Evolutionary conservation across 2,888 invertebrate species (phyloP).

Genomic region (Mythimna impura): DNA sequence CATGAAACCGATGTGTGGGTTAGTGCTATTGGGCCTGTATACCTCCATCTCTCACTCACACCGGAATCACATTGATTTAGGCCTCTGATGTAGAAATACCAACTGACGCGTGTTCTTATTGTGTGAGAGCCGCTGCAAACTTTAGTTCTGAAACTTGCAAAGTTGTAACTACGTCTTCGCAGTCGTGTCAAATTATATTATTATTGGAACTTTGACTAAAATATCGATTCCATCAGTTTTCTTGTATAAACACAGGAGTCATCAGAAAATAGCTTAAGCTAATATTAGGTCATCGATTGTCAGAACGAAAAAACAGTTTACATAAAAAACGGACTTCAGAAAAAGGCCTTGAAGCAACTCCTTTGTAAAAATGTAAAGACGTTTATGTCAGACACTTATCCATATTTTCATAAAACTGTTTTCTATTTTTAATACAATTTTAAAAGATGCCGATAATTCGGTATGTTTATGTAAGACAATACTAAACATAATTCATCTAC

Average conservation of each 20-base stretch:
- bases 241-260: neutral
- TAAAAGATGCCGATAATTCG: conserved; percentile 38
- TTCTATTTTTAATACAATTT: conserved; percentile 50
- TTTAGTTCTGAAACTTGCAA: conserved; percentile 19
- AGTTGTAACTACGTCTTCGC: conserved; percentile 11
- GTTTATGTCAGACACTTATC: conserved; percentile 49
- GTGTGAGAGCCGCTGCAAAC: conserved; percentile 2
- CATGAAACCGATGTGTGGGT: too few species aligned
- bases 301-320: conserved; percentile 11
- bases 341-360: conserved; percentile 31
- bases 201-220: neutral
- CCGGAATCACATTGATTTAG: too few species aligned
- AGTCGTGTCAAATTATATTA: conserved; percentile 16
- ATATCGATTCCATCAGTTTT: neutral
- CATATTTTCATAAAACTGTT: conserved; percentile 44
- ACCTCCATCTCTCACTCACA: too few species aligned
- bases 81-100: conserved; percentile 18
- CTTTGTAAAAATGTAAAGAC: conserved; percentile 49
- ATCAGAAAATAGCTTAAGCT: neutral
- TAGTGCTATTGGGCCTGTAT: too few species aligned
- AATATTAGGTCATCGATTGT: conserved; percentile 4
- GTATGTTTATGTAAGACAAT: conserved; percentile 63
- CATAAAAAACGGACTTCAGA: conserved; percentile 7
- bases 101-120: conserved; percentile 13
- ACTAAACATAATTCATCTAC: conserved; percentile 51